Conservation (phyloP, 2,113 vertebrate species). For the Sebastes fasciatus region DNA sequence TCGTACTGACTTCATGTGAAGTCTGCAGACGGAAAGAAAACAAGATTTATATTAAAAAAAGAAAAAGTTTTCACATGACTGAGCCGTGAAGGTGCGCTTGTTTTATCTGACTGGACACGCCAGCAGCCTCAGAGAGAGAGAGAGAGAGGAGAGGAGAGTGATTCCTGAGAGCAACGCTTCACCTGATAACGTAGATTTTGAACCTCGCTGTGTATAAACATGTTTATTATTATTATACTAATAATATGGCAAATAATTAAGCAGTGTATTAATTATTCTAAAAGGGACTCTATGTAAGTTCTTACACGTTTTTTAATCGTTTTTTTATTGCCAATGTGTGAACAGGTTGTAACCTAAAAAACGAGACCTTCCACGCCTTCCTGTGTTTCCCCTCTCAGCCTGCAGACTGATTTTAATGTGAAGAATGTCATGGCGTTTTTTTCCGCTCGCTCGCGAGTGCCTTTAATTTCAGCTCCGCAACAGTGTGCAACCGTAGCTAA, state of each 20-base stretch:
- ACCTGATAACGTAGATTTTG: neutral
- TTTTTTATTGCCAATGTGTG: too few relatives aligned
- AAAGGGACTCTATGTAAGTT: too few relatives aligned
- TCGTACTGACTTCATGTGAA: slow-evolving; percentile 33
- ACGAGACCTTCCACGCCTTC: too few relatives aligned
- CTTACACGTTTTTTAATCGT: too few relatives aligned
- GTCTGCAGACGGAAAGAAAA: slow-evolving; percentile 16
- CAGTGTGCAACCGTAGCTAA: too few relatives aligned
- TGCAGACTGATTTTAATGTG: too few relatives aligned
- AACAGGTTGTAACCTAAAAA: too few relatives aligned
- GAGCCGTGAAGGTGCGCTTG: slow-evolving; percentile 47
- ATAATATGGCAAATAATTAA: neutral
- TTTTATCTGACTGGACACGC: slow-evolving; percentile 20
- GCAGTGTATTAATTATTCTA: neutral
- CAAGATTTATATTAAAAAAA: slow-evolving; percentile 12
- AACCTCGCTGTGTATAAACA: neutral
- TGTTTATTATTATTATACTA: neutral
- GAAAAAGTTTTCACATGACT: slow-evolving; percentile 57
- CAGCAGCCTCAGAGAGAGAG: neutral
- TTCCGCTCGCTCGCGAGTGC: too few relatives aligned
- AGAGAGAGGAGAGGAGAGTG: neutral
- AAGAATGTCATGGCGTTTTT: too few relatives aligned
- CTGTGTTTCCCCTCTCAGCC: too few relatives aligned
- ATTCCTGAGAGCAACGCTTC: neutral
- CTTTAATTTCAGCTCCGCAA: too few relatives aligned